Evolutionary conservation across 35 echinoderm and acorn worm species (phyloP).

Genomic region (Lytechinus variegatus): DNA sequence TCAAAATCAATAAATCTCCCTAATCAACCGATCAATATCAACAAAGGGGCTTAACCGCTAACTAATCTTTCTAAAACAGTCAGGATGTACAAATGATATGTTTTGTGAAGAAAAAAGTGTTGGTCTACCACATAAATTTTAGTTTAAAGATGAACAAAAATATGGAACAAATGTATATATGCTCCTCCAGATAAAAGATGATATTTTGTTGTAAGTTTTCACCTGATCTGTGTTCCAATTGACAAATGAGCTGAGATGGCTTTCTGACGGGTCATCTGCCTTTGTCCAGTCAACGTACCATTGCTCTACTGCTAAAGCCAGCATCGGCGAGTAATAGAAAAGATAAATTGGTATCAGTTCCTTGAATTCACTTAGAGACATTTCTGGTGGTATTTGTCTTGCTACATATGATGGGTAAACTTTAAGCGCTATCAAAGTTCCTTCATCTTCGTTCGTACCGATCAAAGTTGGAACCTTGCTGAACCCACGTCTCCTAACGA

Average conservation of each 20-base stretch:
- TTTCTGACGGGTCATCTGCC: constrained; percentile 41
- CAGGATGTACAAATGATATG: no score
- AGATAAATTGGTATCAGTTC: constrained; percentile 50
- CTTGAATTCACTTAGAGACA: constrained; percentile 56
- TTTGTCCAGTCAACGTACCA: constrained; percentile 66
- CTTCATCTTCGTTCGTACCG: constrained; percentile 71
- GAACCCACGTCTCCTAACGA: constrained; percentile 47
- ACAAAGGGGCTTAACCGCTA: no score
- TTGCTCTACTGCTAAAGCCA: constrained; percentile 55
- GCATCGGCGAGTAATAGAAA: constrained; percentile 51
- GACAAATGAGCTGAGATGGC: constrained; percentile 53
- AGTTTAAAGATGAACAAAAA: no score
- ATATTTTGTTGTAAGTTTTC: not conserved
- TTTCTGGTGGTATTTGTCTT: constrained; percentile 38
- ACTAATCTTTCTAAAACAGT: no score
- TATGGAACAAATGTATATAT: no score
- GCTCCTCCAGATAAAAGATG: no score
- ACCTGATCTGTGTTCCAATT: constrained; percentile 56
- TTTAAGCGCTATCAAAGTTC: constrained; percentile 63
- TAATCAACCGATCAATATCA: no score
- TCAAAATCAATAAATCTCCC: no score
- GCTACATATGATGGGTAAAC: constrained; percentile 41
- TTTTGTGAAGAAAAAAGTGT: no score
- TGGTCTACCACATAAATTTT: no score
- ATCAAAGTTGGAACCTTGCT: constrained; percentile 52